Conservation (phyloP, 2,888 invertebrate species). For the Plebejus anna region DNA sequence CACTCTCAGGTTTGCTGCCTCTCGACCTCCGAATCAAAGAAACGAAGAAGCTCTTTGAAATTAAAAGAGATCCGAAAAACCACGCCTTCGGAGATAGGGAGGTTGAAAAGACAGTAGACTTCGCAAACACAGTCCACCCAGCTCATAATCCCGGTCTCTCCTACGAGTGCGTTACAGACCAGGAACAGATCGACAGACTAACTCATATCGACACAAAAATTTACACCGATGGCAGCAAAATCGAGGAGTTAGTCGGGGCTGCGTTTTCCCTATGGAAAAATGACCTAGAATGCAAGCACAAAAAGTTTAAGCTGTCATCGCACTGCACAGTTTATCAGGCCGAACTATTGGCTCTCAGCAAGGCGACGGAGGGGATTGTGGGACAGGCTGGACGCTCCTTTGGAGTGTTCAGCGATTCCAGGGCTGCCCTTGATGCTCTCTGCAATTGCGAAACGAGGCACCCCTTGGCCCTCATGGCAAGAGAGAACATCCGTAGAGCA, state of each 20-base stretch:
- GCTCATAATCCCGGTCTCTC: neutral
- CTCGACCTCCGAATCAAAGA: slow-evolving; percentile 38
- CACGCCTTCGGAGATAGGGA: neutral
- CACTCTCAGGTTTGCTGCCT: slow-evolving; percentile 37
- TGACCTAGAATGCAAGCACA: slow-evolving; percentile 20
- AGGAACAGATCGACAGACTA: neutral
- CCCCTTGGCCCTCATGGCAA: neutral
- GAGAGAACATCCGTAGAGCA: neutral
- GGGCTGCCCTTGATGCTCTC: neutral
- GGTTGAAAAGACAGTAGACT: neutral
- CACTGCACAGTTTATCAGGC: slow-evolving; percentile 35
- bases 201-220: slow-evolving; percentile 2
- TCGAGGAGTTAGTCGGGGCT: slow-evolving; percentile 34
- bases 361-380: neutral
- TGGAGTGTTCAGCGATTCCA: neutral
- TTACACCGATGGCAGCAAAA: slow-evolving; percentile 38
- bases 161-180: slow-evolving; percentile 26
- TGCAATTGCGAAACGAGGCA: neutral
- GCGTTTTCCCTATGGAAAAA: slow-evolving; percentile 30
- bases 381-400: neutral
- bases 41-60: slow-evolving; percentile 30
- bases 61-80: slow-evolving; percentile 14
- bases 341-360: slow-evolving; percentile 27
- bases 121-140: neutral
- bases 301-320: slow-evolving; percentile 28